A percentile compares a stretch with the other conserved stretches of the same genome.
These are phyloP conservation scores for Cheiracanthium punctorium DNA, from an alignment of 2,888 invertebrate species.

Conservation along the genomic window DNA sequence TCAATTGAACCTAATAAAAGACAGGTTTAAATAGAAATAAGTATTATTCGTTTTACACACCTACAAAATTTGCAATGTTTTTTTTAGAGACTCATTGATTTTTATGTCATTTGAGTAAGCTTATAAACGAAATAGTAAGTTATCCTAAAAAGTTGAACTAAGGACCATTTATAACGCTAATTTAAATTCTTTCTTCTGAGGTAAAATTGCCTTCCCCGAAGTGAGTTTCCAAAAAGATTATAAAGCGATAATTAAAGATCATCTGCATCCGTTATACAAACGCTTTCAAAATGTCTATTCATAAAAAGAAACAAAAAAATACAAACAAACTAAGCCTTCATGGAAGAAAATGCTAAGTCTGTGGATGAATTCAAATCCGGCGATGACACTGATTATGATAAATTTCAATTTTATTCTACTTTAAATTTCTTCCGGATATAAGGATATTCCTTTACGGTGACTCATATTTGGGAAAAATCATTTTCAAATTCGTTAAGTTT, in stretches of 20 bases:
- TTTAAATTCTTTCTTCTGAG: too few species aligned
- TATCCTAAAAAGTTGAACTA: too few species aligned
- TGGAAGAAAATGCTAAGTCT: neutral
- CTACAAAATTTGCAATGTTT: too few species aligned
- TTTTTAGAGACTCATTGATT: too few species aligned
- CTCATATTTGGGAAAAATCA: slow-evolving; percentile 35
- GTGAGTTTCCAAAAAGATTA: neutral
- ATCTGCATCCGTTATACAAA: neutral
- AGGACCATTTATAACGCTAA: too few species aligned
- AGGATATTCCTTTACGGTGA: neutral
- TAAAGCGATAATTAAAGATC: neutral
- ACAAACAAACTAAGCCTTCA: neutral
- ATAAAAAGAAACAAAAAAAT: neutral
- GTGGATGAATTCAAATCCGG: neutral
- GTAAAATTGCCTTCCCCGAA: too few species aligned
- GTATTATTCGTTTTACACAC: too few species aligned
- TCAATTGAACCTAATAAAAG: too few species aligned
- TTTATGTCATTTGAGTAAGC: too few species aligned
- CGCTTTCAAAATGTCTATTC: neutral
- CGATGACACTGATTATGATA: slow-evolving; percentile 48
- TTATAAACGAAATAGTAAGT: too few species aligned
- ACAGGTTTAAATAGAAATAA: too few species aligned
- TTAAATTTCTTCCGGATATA: slow-evolving; percentile 29
- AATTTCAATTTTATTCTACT: slow-evolving; percentile 50
- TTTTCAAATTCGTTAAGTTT: slow-evolving; percentile 49